phyloP scores from a whole-genome alignment of 1,140 invertebrate species.

The Pachypsylla venusta region DNA sequence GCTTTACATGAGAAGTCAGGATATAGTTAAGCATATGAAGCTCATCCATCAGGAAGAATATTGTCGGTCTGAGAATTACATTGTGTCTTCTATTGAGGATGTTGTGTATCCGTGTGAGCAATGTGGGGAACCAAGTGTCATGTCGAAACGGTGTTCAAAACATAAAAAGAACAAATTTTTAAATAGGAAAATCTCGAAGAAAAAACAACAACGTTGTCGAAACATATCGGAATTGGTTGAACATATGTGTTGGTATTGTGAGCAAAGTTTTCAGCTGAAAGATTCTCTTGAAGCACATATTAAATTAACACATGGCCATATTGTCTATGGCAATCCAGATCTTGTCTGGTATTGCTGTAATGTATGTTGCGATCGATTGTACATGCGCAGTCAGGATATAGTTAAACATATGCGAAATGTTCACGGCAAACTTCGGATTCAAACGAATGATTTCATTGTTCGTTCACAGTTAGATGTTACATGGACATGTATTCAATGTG shows the following conservation, averaged over 20 bases:
- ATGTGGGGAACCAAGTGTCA: background rate
- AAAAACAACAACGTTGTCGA: too few relatives aligned
- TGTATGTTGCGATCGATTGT: background rate
- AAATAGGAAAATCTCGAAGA: background rate
- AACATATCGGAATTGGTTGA: too few relatives aligned
- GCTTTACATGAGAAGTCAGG: constrained; percentile 1
- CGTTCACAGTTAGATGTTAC: background rate
- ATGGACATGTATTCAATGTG: background rate
- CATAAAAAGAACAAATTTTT: background rate
- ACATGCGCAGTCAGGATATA: background rate
- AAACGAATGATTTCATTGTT: background rate
- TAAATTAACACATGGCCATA: background rate
- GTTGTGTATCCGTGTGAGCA: background rate
- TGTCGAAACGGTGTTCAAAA: background rate
- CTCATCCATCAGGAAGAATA: background rate
- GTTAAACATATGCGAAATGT: constrained; percentile 4
- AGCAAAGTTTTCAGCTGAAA: background rate
- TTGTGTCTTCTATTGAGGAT: background rate
- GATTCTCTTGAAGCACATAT: background rate
- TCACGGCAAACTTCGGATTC: background rate
- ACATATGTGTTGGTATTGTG: constrained; percentile 4
- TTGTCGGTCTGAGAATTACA: background rate
- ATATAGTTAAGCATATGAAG: background rate
- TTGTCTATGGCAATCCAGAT: background rate
- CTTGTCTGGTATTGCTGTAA: background rate